Evolutionary conservation across 1,140 invertebrate genomes (phyloP).

Genomic region (Anastrepha ludens): DNA sequence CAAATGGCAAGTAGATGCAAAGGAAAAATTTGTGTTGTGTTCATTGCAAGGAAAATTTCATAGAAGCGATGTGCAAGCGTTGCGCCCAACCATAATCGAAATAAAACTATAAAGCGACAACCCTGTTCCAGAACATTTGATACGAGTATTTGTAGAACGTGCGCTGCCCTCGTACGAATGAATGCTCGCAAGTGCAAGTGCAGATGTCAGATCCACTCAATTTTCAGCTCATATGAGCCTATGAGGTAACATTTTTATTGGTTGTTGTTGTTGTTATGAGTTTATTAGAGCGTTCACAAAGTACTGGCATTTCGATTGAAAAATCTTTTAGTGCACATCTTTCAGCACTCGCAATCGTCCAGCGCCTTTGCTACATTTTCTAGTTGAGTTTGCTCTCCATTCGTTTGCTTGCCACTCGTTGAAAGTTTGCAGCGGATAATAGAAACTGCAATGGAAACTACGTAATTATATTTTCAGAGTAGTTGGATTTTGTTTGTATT

Average conservation of each 20-base stretch:
- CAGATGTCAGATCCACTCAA: too few relatives aligned
- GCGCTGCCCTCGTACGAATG: too few relatives aligned
- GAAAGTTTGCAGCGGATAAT: neutral
- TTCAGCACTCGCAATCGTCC: neutral
- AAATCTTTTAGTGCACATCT: neutral
- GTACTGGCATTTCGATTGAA: neutral
- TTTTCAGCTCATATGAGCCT: too few relatives aligned
- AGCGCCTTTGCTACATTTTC: neutral
- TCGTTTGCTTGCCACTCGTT: neutral
- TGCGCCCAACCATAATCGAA: too few relatives aligned
- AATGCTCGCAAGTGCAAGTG: too few relatives aligned
- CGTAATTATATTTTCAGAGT: neutral
- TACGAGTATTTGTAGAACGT: too few relatives aligned
- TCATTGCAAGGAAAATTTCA: neutral
- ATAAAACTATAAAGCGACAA: too few relatives aligned
- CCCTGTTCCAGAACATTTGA: too few relatives aligned
- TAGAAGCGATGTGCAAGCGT: neutral
- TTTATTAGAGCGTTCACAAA: neutral
- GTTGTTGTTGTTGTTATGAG: neutral
- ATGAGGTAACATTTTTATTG: too few relatives aligned
- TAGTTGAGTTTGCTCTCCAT: neutral
- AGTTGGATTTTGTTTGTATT: too few relatives aligned
- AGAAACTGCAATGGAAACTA: slow-evolving; percentile 3
- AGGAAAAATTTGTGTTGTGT: neutral
- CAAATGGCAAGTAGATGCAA: neutral